Evolutionary conservation across 2,888 invertebrate species (phyloP), one percentile per base, ranked within the genome.

Genomic region (Chalcosyrphus nemorum): DNA sequence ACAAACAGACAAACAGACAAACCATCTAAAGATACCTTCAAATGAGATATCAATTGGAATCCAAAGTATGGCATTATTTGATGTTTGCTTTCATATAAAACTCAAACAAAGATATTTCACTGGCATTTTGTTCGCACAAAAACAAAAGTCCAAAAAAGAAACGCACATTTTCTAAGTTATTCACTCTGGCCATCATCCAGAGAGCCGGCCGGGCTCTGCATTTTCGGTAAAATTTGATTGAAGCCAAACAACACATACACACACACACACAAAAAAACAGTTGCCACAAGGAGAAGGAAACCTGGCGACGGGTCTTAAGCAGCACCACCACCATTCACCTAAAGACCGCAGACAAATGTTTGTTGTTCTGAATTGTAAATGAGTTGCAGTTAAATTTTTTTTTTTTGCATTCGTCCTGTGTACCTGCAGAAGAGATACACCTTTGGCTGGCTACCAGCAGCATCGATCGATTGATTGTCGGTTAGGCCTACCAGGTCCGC

Each of bases 21-120:
- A 11, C 65, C 19, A 52, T 15, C 5, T 4, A 15, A 63, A 86
- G 85, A 86, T 86, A 86, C 71, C 86, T 82, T 86, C 87, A 86
- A 87, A 86, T 86, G 86, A 87, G 86, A 87, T 87, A 87, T 87
- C 87, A 87, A 87, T 86, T 87, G 87, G 87, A 86, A 87, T 87
- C 86, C 86, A 75, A 81, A 86, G 85, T 87, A 87, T 87, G 87
- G 87, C 86, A 87, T 87, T 87, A 85, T 85, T 81, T 87, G 86
- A 87, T 86, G 86, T 86, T 87, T 52, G 75, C 75, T 71, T 76
- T 85, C 84, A 84, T 84, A 74, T 80, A 65, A 74, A 80, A 74
- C 80, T 80, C 80, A 84, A 84, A 80, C 80, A 80, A 65, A 84
- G 84, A 75, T 84, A 84, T 84, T 84, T 84, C 57, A 59, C 27